These are phyloP conservation scores for Prenolepis imparis DNA, from an alignment of 2,888 invertebrate species.

Conservation along the genomic window DNA sequence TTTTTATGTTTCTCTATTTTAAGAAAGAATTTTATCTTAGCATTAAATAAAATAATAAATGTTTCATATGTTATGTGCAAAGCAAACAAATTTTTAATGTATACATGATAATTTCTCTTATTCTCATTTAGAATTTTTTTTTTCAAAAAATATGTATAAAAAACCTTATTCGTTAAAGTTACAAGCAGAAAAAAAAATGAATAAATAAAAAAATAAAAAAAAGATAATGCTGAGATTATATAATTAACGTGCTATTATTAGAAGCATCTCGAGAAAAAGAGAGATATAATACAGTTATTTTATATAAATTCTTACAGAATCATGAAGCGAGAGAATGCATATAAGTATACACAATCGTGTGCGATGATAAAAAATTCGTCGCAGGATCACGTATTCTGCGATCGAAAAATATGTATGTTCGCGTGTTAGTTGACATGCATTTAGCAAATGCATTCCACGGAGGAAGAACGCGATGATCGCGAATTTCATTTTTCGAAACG, in stretches of 20 bases:
- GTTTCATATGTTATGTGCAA: neutral
- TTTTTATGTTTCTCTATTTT: neutral
- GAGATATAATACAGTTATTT: neutral
- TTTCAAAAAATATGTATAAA: neutral
- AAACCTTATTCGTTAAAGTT: neutral
- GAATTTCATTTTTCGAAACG: neutral
- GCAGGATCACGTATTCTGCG: slow-evolving; percentile 16
- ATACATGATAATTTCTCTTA: neutral
- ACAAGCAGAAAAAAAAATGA: neutral
- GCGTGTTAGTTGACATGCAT: neutral
- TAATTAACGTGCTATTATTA: slow-evolving; percentile 18
- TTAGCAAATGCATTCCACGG: slow-evolving; percentile 10
- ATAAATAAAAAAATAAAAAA: neutral
- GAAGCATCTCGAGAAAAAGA: neutral
- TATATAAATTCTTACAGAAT: slow-evolving; percentile 4
- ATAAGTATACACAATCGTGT: neutral
- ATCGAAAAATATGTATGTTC: neutral
- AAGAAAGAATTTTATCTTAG: neutral
- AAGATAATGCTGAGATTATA: neutral
- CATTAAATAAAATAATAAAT: neutral
- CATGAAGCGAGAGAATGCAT: neutral
- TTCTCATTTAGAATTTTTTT: neutral
- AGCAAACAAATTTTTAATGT: neutral
- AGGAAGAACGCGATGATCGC: neutral
- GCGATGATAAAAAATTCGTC: slow-evolving; percentile 13